phyloP scores from a whole-genome alignment of 2,888 invertebrate genomes.

The Hedya salicella region DNA sequence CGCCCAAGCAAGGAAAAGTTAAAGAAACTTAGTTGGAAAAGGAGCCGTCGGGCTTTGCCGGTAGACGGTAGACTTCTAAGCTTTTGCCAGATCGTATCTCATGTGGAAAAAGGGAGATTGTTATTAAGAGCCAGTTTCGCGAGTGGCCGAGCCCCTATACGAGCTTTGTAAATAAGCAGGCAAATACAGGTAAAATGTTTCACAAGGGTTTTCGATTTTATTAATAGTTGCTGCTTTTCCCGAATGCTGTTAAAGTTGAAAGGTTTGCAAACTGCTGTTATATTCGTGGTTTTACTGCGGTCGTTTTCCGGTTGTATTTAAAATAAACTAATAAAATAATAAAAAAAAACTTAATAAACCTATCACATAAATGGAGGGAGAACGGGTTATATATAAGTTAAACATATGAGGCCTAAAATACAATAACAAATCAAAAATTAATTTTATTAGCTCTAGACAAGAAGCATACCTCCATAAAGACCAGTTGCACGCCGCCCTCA shows the following conservation, averaged over 20 bases:
- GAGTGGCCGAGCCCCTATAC: constrained; percentile 18
- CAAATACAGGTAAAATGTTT: constrained; percentile 21
- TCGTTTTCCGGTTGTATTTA: not conserved
- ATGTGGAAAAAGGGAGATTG: constrained; percentile 37
- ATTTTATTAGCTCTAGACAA: too few species aligned
- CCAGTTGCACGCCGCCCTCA: too few species aligned
- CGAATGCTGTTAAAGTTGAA: not conserved
- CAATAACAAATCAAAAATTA: too few species aligned
- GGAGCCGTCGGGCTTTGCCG: constrained; percentile 1
- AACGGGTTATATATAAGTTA: too few species aligned
- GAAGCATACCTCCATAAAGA: too few species aligned
- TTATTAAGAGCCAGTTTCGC: constrained; percentile 35
- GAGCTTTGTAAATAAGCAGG: constrained; percentile 13
- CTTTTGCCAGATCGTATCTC: constrained; percentile 37
- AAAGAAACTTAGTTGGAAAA: not conserved
- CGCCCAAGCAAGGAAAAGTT: not conserved
- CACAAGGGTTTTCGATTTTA: constrained; percentile 9
- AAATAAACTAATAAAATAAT: too few species aligned
- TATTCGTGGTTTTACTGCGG: not conserved
- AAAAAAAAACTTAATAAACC: too few species aligned
- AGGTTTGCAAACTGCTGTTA: not conserved
- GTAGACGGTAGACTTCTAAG: constrained; percentile 22
- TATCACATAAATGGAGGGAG: too few species aligned
- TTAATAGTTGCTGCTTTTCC: not conserved
- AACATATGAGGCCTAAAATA: too few species aligned